A percentile compares a stretch with the other conserved stretches of the same genome.
Conservation (phyloP, 2,888 invertebrate species). For the Drosophila pegasa region DNA sequence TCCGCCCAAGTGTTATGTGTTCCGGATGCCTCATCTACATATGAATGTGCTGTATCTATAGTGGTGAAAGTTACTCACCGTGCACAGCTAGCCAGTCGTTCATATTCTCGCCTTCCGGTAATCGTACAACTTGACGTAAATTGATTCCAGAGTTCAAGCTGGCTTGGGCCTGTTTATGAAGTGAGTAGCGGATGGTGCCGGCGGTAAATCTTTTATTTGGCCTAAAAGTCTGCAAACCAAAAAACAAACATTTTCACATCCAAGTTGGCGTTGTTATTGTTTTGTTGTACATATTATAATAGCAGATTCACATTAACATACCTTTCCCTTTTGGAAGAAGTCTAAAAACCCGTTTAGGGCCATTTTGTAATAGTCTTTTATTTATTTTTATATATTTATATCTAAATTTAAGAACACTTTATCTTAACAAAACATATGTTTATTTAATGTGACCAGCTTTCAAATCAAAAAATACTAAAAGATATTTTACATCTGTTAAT, state of each 20-base stretch:
- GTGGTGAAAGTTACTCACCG: constrained; percentile 85
- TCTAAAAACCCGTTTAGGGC: constrained; percentile 90
- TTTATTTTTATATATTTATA: constrained; percentile 20
- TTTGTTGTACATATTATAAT: background rate
- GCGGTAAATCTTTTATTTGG: constrained; percentile 95
- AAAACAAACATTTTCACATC: constrained; percentile 1
- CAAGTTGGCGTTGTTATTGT: background rate
- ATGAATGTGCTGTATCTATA: background rate
- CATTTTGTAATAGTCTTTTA: constrained; percentile 83
- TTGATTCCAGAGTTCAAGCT: constrained; percentile 95
- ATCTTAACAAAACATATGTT: constrained; percentile 38
- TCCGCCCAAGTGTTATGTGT: background rate
- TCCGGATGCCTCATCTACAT: background rate
- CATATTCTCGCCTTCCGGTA: constrained; percentile 93
- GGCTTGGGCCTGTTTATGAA: constrained; percentile 96
- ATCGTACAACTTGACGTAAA: constrained; percentile 91
- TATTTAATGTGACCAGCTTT: constrained; percentile 36
- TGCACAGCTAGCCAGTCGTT: constrained; percentile 98
- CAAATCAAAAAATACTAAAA: constrained; percentile 9
- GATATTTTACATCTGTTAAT: background rate
- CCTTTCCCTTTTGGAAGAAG: constrained; percentile 92
- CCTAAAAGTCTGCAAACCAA: constrained; percentile 90
- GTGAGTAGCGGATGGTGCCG: constrained; percentile 92
- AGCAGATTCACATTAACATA: constrained; percentile 79
- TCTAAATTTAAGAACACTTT: constrained; percentile 17